Percentiles rank a stretch among this genome's conserved stretches.
Conservation (phyloP, 2,113 vertebrate species). For the Psittacara wagleri region DNA sequence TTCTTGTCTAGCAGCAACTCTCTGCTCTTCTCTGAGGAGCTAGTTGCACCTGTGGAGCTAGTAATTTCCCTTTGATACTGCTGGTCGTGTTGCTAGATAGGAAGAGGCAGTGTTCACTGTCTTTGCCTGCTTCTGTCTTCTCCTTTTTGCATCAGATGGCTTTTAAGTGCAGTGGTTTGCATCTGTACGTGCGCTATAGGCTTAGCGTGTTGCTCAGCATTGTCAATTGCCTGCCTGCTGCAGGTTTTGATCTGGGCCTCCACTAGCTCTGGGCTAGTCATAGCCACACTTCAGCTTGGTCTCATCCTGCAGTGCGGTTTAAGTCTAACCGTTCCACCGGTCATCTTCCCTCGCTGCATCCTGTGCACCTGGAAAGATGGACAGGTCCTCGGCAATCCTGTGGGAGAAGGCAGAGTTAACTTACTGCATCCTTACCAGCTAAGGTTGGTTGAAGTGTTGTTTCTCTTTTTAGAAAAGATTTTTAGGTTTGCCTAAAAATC, state of each 20-base stretch:
- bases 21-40: background rate
- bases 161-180: background rate
- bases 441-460: background rate
- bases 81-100: background rate
- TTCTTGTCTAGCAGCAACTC: background rate
- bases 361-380: background rate
- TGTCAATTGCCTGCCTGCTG: background rate
- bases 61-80: background rate
- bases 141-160: background rate
- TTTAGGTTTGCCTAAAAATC: background rate
- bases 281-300: background rate
- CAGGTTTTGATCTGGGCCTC: background rate
- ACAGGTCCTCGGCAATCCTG: background rate
- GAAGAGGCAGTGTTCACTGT: background rate
- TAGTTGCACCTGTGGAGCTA: background rate
- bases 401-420: background rate
- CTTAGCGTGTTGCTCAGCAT: fast-evolving
- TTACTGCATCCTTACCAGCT: background rate
- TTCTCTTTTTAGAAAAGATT: background rate
- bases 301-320: background rate
- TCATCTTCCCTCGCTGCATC: background rate
- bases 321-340: background rate
- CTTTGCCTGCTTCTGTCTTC: background rate
- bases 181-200: background rate
- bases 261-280: background rate